Conservation (phyloP, 2,797 vertebrate genomes). For the Gallinago stenura region DNA sequence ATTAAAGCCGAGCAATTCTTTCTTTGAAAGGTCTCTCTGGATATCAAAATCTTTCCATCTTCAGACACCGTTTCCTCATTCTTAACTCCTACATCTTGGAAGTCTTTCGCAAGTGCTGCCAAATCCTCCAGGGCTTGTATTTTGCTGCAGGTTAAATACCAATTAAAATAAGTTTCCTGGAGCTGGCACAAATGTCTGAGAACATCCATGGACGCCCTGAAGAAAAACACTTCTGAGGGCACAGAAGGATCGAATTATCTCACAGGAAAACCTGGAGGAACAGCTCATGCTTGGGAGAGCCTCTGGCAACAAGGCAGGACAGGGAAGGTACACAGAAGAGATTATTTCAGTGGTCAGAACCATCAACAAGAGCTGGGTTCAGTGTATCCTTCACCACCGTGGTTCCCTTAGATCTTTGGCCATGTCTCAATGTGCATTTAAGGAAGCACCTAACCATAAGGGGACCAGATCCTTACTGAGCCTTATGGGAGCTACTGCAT, state of each 20-base stretch:
- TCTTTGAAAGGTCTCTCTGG: not conserved
- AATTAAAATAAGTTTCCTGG: not conserved
- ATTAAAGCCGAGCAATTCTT: not conserved
- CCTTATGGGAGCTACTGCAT: not conserved
- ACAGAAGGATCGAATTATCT: not conserved
- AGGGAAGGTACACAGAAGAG: not conserved
- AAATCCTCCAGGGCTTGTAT: not conserved
- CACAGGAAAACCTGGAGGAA: not conserved
- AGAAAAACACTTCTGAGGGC: not conserved
- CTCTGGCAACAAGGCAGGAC: not conserved
- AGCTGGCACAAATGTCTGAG: not conserved
- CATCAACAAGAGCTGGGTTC: not conserved
- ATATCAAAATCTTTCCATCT: not conserved
- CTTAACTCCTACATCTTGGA: not conserved
- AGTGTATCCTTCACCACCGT: rapidly evolving
- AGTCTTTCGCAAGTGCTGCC: not conserved
- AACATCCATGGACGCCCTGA: not conserved
- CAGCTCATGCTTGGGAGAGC: not conserved
- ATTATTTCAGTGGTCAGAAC: not conserved
- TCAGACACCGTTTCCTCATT: not conserved
- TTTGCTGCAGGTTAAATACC: not conserved
- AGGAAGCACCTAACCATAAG: not conserved
- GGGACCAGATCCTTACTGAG: not conserved
- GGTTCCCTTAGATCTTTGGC: not conserved
- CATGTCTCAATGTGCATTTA: rapidly evolving